A percentile compares a stretch with the other conserved stretches of the same genome.
phyloP scores from a whole-genome alignment of 2,113 vertebrate genomes.

The Brienomyrus brachyistius region DNA sequence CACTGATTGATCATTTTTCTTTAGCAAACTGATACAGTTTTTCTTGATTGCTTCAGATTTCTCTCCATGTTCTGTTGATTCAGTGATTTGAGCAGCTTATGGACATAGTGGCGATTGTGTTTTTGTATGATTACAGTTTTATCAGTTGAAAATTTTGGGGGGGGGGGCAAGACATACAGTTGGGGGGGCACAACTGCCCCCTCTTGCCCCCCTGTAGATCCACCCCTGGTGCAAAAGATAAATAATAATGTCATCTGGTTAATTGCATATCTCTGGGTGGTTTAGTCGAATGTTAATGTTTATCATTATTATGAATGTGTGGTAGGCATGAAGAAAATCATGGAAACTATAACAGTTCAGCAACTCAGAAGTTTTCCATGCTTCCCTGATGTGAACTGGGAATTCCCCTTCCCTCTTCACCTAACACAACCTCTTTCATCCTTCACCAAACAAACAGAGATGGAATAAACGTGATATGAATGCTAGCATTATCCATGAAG shows the following conservation, averaged over 20 bases:
- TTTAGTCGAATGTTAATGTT: not conserved
- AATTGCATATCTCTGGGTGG: not conserved
- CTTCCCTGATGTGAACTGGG: not conserved
- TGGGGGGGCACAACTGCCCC: too few species aligned
- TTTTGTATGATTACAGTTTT: too few species aligned
- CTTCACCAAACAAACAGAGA: not conserved
- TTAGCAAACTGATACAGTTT: too few species aligned
- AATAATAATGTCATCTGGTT: not conserved
- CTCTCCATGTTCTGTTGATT: too few species aligned
- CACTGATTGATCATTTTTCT: too few species aligned
- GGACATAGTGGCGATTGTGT: too few species aligned
- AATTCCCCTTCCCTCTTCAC: not conserved
- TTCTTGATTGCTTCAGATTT: too few species aligned
- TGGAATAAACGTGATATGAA: not conserved
- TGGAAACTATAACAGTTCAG: not conserved
- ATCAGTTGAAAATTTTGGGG: too few species aligned
- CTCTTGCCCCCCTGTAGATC: too few species aligned
- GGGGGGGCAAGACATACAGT: too few species aligned
- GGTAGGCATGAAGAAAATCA: not conserved
- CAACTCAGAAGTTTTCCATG: not conserved
- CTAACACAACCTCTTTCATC: not conserved
- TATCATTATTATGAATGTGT: not conserved
- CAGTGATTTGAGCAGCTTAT: too few species aligned
- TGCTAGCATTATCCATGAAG: not conserved
- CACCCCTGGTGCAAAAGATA: too few species aligned